A percentile compares a stretch with the other conserved stretches of the same genome.
These are phyloP conservation scores for Amphipoea lucens DNA, from an alignment of 2,888 invertebrate species.

Conservation along the genomic window DNA sequence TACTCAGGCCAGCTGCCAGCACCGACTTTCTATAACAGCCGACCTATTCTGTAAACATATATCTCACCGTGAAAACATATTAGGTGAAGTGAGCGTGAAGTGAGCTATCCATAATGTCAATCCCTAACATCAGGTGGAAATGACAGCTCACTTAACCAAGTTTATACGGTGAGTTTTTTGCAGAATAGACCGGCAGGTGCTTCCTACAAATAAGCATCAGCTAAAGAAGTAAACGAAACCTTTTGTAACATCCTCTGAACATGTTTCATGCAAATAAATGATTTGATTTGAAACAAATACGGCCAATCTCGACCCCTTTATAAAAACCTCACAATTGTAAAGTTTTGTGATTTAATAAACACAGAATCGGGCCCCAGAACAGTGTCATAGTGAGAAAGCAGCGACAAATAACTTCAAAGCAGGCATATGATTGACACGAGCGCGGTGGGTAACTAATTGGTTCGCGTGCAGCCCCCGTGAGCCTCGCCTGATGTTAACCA, in stretches of 20 bases:
- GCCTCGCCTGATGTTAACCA: conserved; percentile 72
- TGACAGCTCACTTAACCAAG: too few species aligned
- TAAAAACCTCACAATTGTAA: not conserved
- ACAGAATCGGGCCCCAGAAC: too few species aligned
- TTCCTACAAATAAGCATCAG: not conserved
- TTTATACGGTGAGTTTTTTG: too few species aligned
- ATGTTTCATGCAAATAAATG: too few species aligned
- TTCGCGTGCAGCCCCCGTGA: conserved; percentile 93
- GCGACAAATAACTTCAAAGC: conserved; percentile 52
- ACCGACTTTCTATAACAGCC: not conserved
- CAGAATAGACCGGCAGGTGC: not conserved
- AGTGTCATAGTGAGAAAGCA: conserved; percentile 12
- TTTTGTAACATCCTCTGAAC: too few species aligned
- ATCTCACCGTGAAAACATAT: too few species aligned
- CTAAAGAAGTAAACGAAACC: not conserved
- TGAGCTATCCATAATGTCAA: too few species aligned
- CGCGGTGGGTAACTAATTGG: conserved; percentile 77
- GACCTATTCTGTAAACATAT: too few species aligned
- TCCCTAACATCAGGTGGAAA: too few species aligned
- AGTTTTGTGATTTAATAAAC: conserved; percentile 46
- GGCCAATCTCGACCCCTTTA: not conserved
- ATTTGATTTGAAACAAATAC: not conserved
- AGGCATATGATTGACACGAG: conserved; percentile 69
- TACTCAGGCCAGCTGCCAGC: not conserved
- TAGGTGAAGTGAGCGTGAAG: too few species aligned